Conservation (phyloP, 2,113 vertebrate species). For the Austrofundulus limnaeus region DNA sequence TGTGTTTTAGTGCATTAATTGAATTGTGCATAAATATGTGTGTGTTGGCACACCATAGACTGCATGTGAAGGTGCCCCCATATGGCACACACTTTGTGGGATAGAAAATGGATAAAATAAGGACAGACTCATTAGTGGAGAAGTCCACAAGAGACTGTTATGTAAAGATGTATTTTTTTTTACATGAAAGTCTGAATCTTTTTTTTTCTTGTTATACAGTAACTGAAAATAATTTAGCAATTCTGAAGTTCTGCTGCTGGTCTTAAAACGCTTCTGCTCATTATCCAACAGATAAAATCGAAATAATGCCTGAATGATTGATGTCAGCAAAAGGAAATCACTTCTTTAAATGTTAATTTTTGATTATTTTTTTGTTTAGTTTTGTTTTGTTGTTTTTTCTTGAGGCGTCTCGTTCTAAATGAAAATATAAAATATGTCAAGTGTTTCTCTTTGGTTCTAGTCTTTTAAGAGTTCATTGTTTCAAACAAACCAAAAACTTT, state of each 20-base stretch:
- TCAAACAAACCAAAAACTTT: too few species aligned
- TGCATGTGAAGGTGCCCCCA: slow-evolving; percentile 1
- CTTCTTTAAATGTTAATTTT: slow-evolving; percentile 10
- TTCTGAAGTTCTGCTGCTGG: slow-evolving; percentile 6
- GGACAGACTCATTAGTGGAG: slow-evolving; percentile 30
- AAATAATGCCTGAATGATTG: neutral
- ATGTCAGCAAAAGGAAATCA: neutral
- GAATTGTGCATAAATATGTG: neutral
- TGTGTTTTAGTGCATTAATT: slow-evolving; percentile 19
- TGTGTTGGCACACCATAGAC: neutral
- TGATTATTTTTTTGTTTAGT: too few species aligned
- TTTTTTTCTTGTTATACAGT: neutral
- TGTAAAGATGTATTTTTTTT: neutral
- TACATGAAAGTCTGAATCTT: neutral
- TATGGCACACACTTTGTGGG: slow-evolving; percentile 4
- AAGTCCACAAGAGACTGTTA: slow-evolving; percentile 8
- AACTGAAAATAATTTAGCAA: neutral
- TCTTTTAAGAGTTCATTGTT: too few species aligned
- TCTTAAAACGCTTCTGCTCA: neutral
- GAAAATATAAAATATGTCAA: too few species aligned
- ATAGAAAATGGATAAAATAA: slow-evolving; percentile 21
- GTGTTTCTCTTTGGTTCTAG: too few species aligned
- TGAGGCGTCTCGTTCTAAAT: neutral
- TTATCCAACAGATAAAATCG: slow-evolving; percentile 10
- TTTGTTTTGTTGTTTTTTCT: slow-evolving; percentile 27